These are phyloP conservation scores for Drosophila dunni DNA, from an alignment of 1,140 invertebrate species.

Conservation along the genomic window DNA sequence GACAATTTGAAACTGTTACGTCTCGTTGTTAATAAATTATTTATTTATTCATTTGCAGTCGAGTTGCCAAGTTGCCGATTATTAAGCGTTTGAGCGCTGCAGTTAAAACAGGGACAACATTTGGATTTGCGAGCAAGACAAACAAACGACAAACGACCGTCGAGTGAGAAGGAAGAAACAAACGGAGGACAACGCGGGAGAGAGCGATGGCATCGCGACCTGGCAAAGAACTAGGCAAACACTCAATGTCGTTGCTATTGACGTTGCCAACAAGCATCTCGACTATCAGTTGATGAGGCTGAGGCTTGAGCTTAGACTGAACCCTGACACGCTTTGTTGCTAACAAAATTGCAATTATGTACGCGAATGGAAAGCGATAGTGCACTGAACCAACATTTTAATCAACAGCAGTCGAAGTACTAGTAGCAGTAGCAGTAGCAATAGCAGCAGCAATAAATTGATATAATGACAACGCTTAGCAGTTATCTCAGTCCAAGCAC, in stretches of 20 bases:
- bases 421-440: too few species aligned
- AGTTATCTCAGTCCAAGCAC: conserved; percentile 22
- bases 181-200: not conserved
- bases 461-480: conserved; percentile 59
- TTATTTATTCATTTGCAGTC: conserved; percentile 75
- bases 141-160: conserved; percentile 20
- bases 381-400: conserved; percentile 27
- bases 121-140: conserved; percentile 41
- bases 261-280: conserved; percentile 25
- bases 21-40: conserved; percentile 62
- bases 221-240: conserved; percentile 49
- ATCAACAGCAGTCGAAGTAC: conserved; percentile 14
- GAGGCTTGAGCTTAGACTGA: conserved; percentile 15
- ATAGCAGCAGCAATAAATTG: conserved; percentile 43
- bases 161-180: not conserved
- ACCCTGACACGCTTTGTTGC: conserved; percentile 61
- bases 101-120: conserved; percentile 35
- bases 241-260: conserved; percentile 34
- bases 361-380: conserved; percentile 33
- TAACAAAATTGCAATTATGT: conserved; percentile 77
- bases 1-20: conserved; percentile 37
- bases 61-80: conserved; percentile 33
- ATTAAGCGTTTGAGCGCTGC: conserved; percentile 38
- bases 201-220: conserved; percentile 37
- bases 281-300: conserved; percentile 41